Evolutionary conservation across 2,113 vertebrate species (phyloP), one percentile per base, ranked within the genome.

Genomic region (Himantopus leucocephalus): DNA sequence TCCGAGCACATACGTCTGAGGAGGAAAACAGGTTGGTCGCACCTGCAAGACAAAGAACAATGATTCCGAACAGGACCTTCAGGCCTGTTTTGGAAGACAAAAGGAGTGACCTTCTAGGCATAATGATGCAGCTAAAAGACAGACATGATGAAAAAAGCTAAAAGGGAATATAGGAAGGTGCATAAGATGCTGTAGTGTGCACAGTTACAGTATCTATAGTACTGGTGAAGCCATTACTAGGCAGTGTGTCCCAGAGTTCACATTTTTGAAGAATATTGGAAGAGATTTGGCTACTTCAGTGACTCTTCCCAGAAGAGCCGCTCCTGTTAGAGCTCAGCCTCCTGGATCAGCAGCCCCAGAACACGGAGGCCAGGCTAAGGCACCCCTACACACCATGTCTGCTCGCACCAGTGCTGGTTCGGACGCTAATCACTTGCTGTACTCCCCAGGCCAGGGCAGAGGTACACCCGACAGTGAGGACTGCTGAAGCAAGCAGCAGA

Each of bases 1-100:
- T 12, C 52, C 21, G 26, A 94, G 58, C 41, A 41, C 9, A 0
- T 2, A 1, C 0, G 0, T 4, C 56, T 64, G 27, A 20, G 14
- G 35, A 91, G 35, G 9, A 39, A 1, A 68, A 66, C 1, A 3
- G 43, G 43, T 0, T 56, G 67, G 71, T 60, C 39, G 55, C 43
- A 47, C 21, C 67, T 34, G 30, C 18, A 55, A 62, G 60, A 41
- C 4, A 15, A 41, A 26, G 23, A 67, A 10, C 8, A 32, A 19
- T 2, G 32, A 53, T 32, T 58, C 74, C 37, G 7, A 81, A 34
- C 18, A 66, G 35, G 32, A 80, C 58, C 45, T 41, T 71, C 34
- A 26, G 62, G 41, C 29, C 23, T 29, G 13, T 14, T 86, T 47
- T 41, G 37, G 41, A 68, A 48, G 17, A 7, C 10, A 62, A 75